These are phyloP conservation scores for Tenthredo livida DNA, from an alignment of 2,888 invertebrate species.

Conservation along the genomic window DNA sequence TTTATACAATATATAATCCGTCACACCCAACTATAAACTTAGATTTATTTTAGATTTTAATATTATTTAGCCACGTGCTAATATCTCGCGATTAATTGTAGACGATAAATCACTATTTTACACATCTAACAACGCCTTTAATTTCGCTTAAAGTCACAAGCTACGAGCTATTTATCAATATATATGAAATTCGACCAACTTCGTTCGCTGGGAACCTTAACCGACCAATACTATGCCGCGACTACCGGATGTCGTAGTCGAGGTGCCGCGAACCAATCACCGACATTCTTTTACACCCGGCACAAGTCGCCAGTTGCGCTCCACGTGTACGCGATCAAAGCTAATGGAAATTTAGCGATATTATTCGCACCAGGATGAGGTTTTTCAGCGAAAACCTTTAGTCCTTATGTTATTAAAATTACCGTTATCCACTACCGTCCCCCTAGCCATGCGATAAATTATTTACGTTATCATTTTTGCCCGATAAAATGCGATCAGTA, in stretches of 20 bases:
- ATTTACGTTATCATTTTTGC: neutral
- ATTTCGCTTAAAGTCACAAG: constrained; percentile 61
- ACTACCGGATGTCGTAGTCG: constrained; percentile 72
- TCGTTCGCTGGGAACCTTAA: constrained; percentile 64
- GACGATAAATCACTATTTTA: constrained; percentile 31
- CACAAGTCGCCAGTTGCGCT: constrained; percentile 51
- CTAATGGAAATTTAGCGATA: constrained; percentile 17
- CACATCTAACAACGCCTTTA: constrained; percentile 55
- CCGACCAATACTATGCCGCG: constrained; percentile 72
- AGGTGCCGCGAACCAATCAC: constrained; percentile 68
- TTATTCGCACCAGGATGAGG: neutral
- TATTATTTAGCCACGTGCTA: constrained; percentile 15
- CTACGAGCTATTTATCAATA: constrained; percentile 70
- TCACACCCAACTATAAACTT: constrained; percentile 67
- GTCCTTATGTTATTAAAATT: neutral
- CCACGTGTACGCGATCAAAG: constrained; percentile 51
- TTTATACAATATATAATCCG: constrained; percentile 63
- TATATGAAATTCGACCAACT: constrained; percentile 69
- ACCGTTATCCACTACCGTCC: neutral
- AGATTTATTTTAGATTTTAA: constrained; percentile 10
- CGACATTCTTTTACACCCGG: constrained; percentile 48
- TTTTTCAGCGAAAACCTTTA: neutral
- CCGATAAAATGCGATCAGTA: neutral
- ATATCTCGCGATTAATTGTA: neutral
- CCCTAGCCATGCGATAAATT: neutral